Conservation (phyloP, 2,797 vertebrate species). For the Eulemur coronatus region DNA sequence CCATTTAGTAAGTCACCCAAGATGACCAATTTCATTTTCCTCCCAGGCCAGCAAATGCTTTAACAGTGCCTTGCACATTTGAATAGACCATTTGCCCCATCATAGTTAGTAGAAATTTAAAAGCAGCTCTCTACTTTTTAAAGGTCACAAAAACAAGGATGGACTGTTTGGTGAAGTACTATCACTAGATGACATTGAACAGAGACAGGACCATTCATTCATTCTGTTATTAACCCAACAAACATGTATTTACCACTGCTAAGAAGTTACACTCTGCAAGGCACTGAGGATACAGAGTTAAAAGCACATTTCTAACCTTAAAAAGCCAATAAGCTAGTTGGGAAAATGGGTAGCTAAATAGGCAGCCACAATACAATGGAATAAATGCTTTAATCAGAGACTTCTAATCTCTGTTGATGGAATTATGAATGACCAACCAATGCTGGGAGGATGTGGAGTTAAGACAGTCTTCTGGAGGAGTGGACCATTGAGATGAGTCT, state of each 20-base stretch:
- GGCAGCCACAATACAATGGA: not conserved
- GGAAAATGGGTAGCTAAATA: not conserved
- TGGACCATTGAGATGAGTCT: not conserved
- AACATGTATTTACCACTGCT: not conserved
- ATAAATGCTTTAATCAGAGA: not conserved
- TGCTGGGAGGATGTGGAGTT: not conserved
- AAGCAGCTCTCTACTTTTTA: not conserved
- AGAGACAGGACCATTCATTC: not conserved
- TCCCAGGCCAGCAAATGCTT: not conserved
- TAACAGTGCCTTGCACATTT: not conserved
- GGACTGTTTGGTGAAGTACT: not conserved
- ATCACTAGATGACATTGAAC: not conserved
- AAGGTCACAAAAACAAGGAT: not conserved
- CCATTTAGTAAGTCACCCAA: not conserved
- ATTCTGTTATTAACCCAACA: not conserved
- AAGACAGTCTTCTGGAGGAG: not conserved
- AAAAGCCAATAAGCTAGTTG: not conserved
- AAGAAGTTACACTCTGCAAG: not conserved
- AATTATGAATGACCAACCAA: not conserved
- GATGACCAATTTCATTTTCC: not conserved
- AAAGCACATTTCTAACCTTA: not conserved
- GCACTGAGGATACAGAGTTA: not conserved
- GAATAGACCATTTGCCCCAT: not conserved
- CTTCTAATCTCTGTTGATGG: not conserved
- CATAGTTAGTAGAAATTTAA: not conserved